Evolutionary conservation across 92 coral and sea anemone species (phyloP), one percentile per base, ranked within the genome.

Genomic region (Palythoa grandiflora): DNA sequence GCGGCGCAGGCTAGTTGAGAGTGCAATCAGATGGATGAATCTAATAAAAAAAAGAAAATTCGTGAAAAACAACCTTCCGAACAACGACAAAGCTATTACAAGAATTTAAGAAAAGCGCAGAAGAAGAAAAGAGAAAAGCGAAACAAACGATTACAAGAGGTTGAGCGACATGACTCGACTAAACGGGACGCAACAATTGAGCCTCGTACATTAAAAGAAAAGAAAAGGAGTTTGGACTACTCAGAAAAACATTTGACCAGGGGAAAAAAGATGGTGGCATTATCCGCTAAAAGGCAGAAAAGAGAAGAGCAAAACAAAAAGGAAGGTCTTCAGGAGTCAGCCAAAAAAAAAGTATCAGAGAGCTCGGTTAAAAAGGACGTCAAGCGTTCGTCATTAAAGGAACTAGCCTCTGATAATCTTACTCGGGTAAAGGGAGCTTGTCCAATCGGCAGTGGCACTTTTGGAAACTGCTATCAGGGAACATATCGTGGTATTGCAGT

Each of bases 401-500:
- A 78, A 59, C 51, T 37, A 14, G 79, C 28, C 28, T 28, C 28
- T 28, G 28, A 28, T 36, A 90, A 90, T 73, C 65, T 85, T 59
- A 78, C 74, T 53, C 80, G 80, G 37, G 88, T 6, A 10, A 50
- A 17, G 78, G 91, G 89, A 47, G 81, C 48, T 28, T 1, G 75
- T 21, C 63, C 84, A 5, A 75, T 92, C 78, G 88, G 90, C 28
- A 88, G 85, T 50, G 94, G 90, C 19, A 88, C 94, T 53, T 89
- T 65, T 28, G 28, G 28, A 28, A 28, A 28, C 28, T 28, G 28
- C 28, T 28, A 28, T 28, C 28, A 28, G 28, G 92, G 83, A 12
- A 83, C 72, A 63, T 89, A 86, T 72, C 76, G 94, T 14, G 79
- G 86, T 17, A 89, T 92, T 70, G 17, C 76, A 35, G 90, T 89